A percentile compares a stretch with the other conserved stretches of the same genome.
Evolutionary conservation across 2,888 invertebrate genomes (phyloP).

Genomic region (Zeuzera pyrina): DNA sequence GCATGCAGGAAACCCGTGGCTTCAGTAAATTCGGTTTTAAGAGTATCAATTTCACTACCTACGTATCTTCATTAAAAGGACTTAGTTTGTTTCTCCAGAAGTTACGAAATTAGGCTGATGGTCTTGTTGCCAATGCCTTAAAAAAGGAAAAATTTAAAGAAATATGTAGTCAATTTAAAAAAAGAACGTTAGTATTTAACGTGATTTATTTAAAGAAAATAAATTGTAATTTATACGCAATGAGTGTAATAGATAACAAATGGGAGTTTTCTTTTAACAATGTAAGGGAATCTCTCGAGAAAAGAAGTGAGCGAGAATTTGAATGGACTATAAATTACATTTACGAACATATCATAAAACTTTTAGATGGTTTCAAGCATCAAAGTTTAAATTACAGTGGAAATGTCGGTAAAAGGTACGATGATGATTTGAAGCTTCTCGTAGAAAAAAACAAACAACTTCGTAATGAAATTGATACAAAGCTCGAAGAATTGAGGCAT

Average conservation of each 20-base stretch:
- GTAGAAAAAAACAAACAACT: conserved; percentile 42
- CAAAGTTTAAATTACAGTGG: conserved; percentile 23
- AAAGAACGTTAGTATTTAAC: no score
- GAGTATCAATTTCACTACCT: no score
- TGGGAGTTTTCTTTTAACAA: conserved; percentile 16
- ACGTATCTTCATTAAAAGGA: no score
- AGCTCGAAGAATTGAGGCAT: conserved; percentile 32
- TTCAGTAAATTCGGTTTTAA: no score
- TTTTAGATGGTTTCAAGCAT: conserved; percentile 31
- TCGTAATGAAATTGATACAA: conserved; percentile 37
- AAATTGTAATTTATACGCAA: neutral
- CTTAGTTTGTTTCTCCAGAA: no score
- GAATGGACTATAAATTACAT: conserved; percentile 23
- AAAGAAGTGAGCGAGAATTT: conserved; percentile 23
- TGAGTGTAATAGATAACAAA: conserved; percentile 6
- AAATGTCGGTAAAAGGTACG: conserved; percentile 25
- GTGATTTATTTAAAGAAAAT: no score
- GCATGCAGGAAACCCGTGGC: no score
- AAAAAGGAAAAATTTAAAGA: no score
- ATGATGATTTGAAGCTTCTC: conserved; percentile 38
- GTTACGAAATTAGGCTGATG: no score
- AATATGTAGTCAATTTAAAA: no score
- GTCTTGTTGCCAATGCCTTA: no score
- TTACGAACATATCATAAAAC: conserved; percentile 20
- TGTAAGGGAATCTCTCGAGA: conserved; percentile 24